A percentile compares a stretch with the other conserved stretches of the same genome.
Evolutionary conservation across 1,140 invertebrate genomes (phyloP).

Genomic region (Diabrotica undecimpunctata): DNA sequence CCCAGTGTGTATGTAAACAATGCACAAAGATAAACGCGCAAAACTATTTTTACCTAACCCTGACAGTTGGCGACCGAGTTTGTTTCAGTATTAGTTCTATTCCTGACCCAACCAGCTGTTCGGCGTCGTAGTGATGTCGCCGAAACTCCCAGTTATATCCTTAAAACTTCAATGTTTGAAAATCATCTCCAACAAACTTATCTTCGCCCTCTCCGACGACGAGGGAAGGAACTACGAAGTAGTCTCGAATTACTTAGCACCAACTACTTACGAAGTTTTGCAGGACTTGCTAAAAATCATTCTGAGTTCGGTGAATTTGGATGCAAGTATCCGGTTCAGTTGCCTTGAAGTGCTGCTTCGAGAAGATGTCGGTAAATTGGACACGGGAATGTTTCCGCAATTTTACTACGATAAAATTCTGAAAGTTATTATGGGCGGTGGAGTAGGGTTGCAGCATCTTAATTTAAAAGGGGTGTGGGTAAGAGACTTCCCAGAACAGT

Average conservation of each 20-base stretch:
- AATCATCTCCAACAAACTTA: constrained; percentile 36
- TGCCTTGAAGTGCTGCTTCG: constrained; percentile 59
- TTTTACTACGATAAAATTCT: constrained; percentile 63
- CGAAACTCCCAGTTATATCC: constrained; percentile 34
- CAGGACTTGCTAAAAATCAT: constrained; percentile 62
- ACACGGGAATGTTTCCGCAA: constrained; percentile 62
- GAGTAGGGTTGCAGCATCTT: constrained; percentile 50
- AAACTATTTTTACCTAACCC: background rate
- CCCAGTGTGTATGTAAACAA: no score
- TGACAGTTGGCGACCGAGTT: background rate
- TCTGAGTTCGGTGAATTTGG: constrained; percentile 58
- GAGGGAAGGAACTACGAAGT: constrained; percentile 35
- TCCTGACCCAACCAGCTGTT: background rate
- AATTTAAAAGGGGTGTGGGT: constrained; percentile 69
- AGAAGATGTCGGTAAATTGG: constrained; percentile 58
- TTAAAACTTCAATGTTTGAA: constrained; percentile 36
- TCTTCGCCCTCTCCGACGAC: constrained; percentile 39
- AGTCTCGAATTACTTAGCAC: constrained; percentile 34
- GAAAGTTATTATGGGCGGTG: constrained; percentile 47
- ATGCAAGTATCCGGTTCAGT: constrained; percentile 60
- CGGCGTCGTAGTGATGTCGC: constrained; percentile 39
- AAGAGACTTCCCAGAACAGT: constrained; percentile 58
- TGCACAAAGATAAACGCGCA: background rate
- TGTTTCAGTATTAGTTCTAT: background rate
- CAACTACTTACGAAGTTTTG: constrained; percentile 53